Conservation (phyloP, 2,797 vertebrate species). For the Lepus townsendii region DNA sequence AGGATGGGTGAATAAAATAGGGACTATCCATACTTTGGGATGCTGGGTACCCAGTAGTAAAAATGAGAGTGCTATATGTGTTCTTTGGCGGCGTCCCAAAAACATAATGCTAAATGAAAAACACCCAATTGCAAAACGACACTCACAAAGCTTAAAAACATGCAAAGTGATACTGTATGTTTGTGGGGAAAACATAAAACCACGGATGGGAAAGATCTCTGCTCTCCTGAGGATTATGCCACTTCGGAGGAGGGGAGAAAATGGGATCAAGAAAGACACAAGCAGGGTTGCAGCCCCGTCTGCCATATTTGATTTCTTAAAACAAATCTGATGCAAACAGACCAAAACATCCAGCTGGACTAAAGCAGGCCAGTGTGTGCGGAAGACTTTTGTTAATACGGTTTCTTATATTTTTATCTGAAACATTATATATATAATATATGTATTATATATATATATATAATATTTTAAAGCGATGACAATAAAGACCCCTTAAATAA, state of each 20-base stretch:
- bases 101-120: constrained; percentile 9
- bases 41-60: not conserved
- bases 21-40: too few relatives aligned
- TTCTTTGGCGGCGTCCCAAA: not conserved
- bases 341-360: not conserved
- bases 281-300: not conserved
- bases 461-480: not conserved
- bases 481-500: constrained; percentile 4
- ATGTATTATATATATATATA: not conserved
- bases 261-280: not conserved
- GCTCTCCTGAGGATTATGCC: not conserved
- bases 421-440: not conserved
- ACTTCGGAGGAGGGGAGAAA: not conserved
- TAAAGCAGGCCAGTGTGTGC: not conserved
- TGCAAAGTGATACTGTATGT: not conserved
- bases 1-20: not conserved
- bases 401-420: constrained; percentile 39
- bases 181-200: not conserved
- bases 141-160: constrained; percentile 1
- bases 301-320: not conserved
- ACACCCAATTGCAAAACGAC: not conserved
- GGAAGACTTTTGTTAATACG: not conserved
- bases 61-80: not conserved
- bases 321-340: not conserved
- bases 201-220: not conserved